A percentile compares a stretch with the other conserved stretches of the same genome.
phyloP scores from a whole-genome alignment of 2,113 vertebrate genomes.

The Pelusios castaneus region DNA sequence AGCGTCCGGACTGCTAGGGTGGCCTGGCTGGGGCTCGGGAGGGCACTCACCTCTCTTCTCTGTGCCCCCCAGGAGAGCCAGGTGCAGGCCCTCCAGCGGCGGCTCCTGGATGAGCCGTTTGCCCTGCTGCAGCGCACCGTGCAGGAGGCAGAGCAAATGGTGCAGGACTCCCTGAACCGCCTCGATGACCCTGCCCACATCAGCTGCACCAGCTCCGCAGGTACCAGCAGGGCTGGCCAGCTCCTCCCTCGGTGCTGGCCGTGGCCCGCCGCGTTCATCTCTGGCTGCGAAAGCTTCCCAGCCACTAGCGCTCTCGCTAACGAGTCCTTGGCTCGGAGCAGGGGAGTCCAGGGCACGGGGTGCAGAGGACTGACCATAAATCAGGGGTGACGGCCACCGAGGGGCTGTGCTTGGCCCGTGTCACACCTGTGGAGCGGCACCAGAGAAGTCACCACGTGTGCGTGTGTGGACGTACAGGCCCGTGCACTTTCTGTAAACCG shows the following conservation, averaged over 20 bases:
- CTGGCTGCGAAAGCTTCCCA: not conserved
- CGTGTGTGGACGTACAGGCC: not conserved
- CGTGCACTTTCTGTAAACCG: not conserved
- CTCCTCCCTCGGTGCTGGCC: not conserved
- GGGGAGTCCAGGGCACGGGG: too few species aligned
- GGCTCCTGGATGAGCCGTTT: constrained; percentile 79
- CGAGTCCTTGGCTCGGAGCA: too few species aligned
- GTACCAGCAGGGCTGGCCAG: constrained; percentile 53
- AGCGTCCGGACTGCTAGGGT: not conserved
- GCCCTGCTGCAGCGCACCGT: constrained; percentile 77
- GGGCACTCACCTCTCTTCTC: rapidly evolving
- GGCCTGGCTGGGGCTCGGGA: rapidly evolving
- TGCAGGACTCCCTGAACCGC: constrained; percentile 86
- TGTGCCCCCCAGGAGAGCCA: constrained; percentile 78
- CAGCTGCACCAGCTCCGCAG: constrained; percentile 90
- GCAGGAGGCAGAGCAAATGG: constrained; percentile 82
- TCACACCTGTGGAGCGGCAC: not conserved
- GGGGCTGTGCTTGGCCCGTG: too few species aligned
- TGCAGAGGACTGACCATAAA: too few species aligned
- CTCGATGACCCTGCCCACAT: constrained; percentile 89
- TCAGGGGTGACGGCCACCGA: not conserved
- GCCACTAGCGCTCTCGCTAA: too few species aligned
- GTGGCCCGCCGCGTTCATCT: not conserved
- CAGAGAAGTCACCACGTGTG: not conserved
- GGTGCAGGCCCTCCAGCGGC: constrained; percentile 75